Evolutionary conservation across 2,797 vertebrate genomes (phyloP), one percentile per base, ranked within the genome.

Genomic region (Megalops cyprinoides): DNA sequence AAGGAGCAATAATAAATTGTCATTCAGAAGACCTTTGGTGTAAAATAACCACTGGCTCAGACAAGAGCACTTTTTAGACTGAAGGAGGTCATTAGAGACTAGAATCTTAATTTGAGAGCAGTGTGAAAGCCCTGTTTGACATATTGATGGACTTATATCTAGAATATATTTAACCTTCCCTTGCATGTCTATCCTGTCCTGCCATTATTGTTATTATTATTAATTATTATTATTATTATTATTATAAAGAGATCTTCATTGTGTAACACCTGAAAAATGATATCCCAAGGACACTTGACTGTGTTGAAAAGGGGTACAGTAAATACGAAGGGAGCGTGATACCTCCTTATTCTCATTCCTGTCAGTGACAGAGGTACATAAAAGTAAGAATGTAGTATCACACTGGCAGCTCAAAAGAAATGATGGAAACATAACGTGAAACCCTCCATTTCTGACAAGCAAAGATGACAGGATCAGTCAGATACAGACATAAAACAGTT

Each of bases 21-120:
- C 91, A 92, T 91, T 93, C 91, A 90, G 84, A 82, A 84, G 92
- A 92, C 89, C 91, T 92, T 93, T 90, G 87, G 90, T 91, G 85
- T 92, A 88, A 87, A 85, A 89, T 92, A 91, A 91, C 89, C 88
- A 86, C 79, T 86, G 84, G 84, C 80, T 83, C 85, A 87, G 87
- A 89, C 86, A 88, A 82, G 87, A 87, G 87, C 82, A 76, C 80
- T 81, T 86, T 77, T 82, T 82, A 77, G 56, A 55, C 85, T 87
- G 83, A 85, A 62, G 20, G 28, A 82, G 88, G 81, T 83, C 84
- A 84, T 86, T 79, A 85, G 79, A 86, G 74, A 83, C 78, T 39
- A 18, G 18, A 46, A 46, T 42, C 31, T 89, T 88, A 84, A 88
- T 90, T 90, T 82, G 31, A 62, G 56, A 44, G 81, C 85, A 77